These are phyloP conservation scores for Karalla daura DNA, from an alignment of 2,797 vertebrate species.

Conservation along the genomic window DNA sequence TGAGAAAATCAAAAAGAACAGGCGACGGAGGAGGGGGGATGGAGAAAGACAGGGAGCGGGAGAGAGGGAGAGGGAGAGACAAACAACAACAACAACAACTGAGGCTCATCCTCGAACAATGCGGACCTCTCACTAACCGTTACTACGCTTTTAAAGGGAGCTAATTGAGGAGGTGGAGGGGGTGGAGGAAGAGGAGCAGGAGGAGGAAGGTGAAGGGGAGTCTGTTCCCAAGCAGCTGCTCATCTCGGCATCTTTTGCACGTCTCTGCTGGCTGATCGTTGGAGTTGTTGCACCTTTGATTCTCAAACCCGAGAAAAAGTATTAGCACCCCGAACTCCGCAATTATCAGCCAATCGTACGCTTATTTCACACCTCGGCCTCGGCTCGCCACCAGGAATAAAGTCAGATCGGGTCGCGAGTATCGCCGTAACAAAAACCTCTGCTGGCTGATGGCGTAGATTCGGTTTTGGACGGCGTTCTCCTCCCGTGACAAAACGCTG, in stretches of 20 bases:
- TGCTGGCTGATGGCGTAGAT: conserved; percentile 19
- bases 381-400: conserved; percentile 32
- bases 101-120: conserved; percentile 73
- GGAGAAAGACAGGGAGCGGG: conserved; percentile 31
- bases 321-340: conserved; percentile 31
- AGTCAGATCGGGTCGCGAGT: conserved; percentile 15
- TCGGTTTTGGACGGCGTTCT: conserved; percentile 29
- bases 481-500: conserved; percentile 25
- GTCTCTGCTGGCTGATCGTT: conserved; percentile 29
- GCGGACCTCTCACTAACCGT: conserved; percentile 66
- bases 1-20: conserved; percentile 79
- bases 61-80: conserved; percentile 36
- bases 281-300: conserved; percentile 29
- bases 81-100: conserved; percentile 78
- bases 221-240: conserved; percentile 59
- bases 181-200: conserved; percentile 54
- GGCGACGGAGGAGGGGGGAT: conserved; percentile 58
- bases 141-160: conserved; percentile 70
- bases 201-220: conserved; percentile 55
- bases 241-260: conserved; percentile 11
- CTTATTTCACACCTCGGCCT: conserved; percentile 21
- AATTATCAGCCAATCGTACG: conserved; percentile 44
- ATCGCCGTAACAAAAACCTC: conserved; percentile 5
- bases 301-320: conserved; percentile 28
- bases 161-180: conserved; percentile 72